Base-by-base conservation (phyloP, 2,888 invertebrate genomes). In the Agonopterix heracliana region DNA sequence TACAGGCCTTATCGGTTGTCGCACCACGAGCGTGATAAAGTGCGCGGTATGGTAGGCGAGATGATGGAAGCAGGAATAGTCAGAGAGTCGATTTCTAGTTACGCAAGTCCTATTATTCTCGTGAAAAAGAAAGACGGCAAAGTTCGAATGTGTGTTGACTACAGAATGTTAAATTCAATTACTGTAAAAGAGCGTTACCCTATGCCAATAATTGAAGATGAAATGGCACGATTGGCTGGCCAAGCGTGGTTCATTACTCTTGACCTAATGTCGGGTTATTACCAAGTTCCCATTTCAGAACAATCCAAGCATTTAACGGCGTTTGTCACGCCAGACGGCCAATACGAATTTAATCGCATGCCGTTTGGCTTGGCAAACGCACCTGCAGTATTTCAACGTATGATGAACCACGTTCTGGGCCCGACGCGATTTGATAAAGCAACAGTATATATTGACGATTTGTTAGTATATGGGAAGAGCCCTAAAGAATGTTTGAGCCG, bases 1-100 rank as follows among this genome's bases (percentile, higher is more conserved):
- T 63, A 61, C 45, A 35, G 61, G 0, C 63, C 63, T 0, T 62
- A 66, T 41, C 41, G 63, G 1, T 44, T 63, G 1, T 57, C 59
- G 1, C 53, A 55, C 41, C 10, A 51, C 0, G 59, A 63, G 44
- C 50, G 59, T 0, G 58, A 57, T 12, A 44, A 54, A n/a, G 61
- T 60, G 2, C 51, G 60, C 1, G 46, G 17, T 1, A 59, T 61
- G 57, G 36, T 60, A 8, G 52, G 46, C 1, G 59, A 61, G n/a
- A 57, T 63, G 61, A 17, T 63, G 12, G 40, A 56, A 7, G 55
- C 59, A 0, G 58, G 55, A 0, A 57, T 61, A 10, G 49, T 62
- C 3, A 50, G 61, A 35, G 57, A 62, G 34, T 56, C 57, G 1
- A 44, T 45, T 0, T 63, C 59, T 0, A 45, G 51, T 1, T 63